Base-by-base conservation (phyloP, 2,113 vertebrate species). In the Balaenoptera acutorostrata region DNA sequence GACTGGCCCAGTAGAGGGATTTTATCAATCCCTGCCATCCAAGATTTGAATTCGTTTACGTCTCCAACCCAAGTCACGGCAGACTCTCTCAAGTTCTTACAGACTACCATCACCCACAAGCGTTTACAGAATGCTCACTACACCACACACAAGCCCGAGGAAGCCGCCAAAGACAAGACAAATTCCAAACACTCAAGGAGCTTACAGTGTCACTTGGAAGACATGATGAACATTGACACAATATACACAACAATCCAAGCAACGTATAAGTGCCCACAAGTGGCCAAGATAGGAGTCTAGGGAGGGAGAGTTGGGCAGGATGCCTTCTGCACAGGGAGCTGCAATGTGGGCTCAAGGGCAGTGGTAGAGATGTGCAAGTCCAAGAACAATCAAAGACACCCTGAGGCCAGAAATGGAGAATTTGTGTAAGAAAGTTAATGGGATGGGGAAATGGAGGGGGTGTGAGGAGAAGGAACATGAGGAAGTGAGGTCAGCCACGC, bases 91-190 rank as follows among this genome's bases (percentile, higher is more conserved):
- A 55, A 39, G 44, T 41, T 57, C 57, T 59, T 41, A 64, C 6
- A 9, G 2, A 9, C 29, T 8, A 1, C 20, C 23, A 4, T 21
- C 4, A 3, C 3, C 72, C 63, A 49, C 46, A 41, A n/a, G 21
- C 23, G 23, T 46, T 21, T 55, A 57, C 21, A 8, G 49, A 75
- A 80, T 33, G 2, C 64, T 81, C 12, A 8, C 69, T 25, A 59
- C 23, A 8, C 72, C 39, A 7, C 8, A 5, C 25, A n/a, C 75
- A n/a, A 46, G 68, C 21, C 21, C 12, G 0, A 49, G 36, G 55
- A 49, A 36, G 71, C 36, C 20, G 52, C 57, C 49, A 68, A 49
- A 80, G 31, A 29, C 23, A 29, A 69, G 31, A n/a, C 61, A 52
- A 31, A 92, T 14, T 27, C 72, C 71, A 49, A 78, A 61, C 29